Evolutionary conservation across 2,888 invertebrate genomes (phyloP).

Genomic region (Hirtodrosophila histrioides): DNA sequence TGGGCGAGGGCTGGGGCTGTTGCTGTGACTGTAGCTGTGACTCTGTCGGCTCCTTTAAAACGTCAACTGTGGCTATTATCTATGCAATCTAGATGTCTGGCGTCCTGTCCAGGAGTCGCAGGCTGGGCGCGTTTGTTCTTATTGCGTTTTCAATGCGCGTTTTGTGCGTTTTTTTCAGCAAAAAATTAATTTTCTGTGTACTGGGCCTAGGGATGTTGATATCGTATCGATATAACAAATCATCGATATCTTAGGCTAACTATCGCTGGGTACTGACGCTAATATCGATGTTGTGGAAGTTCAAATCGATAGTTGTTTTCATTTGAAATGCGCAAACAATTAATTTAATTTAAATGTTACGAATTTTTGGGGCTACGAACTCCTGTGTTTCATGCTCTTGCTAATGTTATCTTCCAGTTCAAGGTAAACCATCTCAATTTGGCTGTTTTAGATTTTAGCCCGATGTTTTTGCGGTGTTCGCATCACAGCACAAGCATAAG

Average conservation of each 20-base stretch:
- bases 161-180: slow-evolving; percentile 72
- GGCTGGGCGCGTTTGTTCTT: slow-evolving; percentile 37
- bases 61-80: slow-evolving; percentile 6
- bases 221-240: slow-evolving; percentile 52
- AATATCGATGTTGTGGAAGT: slow-evolving; percentile 4
- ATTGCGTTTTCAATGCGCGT: slow-evolving; percentile 47
- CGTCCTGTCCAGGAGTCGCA: slow-evolving; percentile 38
- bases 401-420: too few relatives aligned
- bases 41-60: slow-evolving; percentile 42
- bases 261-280: not conserved
- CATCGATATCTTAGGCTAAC: slow-evolving; percentile 28
- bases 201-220: slow-evolving; percentile 30
- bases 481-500: too few relatives aligned
- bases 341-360: too few relatives aligned
- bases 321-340: not conserved
- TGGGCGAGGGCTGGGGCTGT: slow-evolving; percentile 65
- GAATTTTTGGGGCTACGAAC: too few relatives aligned
- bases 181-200: slow-evolving; percentile 72
- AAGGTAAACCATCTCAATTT: too few relatives aligned
- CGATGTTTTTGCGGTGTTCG: too few relatives aligned
- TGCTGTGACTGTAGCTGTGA: slow-evolving; percentile 38
- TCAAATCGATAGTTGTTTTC: slow-evolving; percentile 25
- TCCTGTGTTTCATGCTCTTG: too few relatives aligned
- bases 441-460: too few relatives aligned
- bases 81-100: slow-evolving; percentile 20